Evolutionary conservation across 2,797 vertebrate genomes (phyloP).

Genomic region (Epinephelus malabaricus): DNA sequence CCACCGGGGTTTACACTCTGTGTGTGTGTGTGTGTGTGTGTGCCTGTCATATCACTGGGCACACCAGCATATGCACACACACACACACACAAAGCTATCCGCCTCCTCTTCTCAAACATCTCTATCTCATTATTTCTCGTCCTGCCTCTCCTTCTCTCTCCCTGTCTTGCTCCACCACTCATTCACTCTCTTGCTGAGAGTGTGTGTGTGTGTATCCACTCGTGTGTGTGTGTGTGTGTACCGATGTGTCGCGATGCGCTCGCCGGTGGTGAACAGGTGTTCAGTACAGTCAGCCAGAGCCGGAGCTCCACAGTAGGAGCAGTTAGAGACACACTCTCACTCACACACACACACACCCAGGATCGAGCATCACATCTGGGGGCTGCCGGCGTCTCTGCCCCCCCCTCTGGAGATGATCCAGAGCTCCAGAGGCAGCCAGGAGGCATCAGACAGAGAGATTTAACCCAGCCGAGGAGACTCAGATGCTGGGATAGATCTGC

Average conservation of each 20-base stretch:
- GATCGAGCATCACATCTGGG: slow-evolving; percentile 22
- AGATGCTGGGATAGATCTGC: slow-evolving; percentile 29
- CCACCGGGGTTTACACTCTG: slow-evolving; percentile 16
- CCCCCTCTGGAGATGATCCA: slow-evolving; percentile 36
- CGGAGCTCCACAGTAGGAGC: slow-evolving; percentile 34
- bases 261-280: slow-evolving; percentile 71
- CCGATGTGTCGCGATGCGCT: slow-evolving; percentile 51
- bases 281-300: slow-evolving; percentile 26
- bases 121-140: slow-evolving; percentile 25
- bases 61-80: no score
- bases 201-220: slow-evolving; percentile 3
- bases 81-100: slow-evolving; percentile 12
- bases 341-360: neutral
- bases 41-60: neutral
- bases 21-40: neutral
- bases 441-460: slow-evolving; percentile 51
- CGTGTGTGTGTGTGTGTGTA: slow-evolving; percentile 11
- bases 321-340: slow-evolving; percentile 8
- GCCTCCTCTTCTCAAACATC: slow-evolving; percentile 35
- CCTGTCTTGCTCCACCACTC: neutral
- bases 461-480: slow-evolving; percentile 37
- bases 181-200: neutral
- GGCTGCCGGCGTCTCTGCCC: neutral
- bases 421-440: slow-evolving; percentile 20
- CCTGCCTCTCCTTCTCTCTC: neutral